Evolutionary conservation across 2,797 vertebrate genomes (phyloP), one percentile per base, ranked within the genome.

Genomic region (Etheostoma nigrum): DNA sequence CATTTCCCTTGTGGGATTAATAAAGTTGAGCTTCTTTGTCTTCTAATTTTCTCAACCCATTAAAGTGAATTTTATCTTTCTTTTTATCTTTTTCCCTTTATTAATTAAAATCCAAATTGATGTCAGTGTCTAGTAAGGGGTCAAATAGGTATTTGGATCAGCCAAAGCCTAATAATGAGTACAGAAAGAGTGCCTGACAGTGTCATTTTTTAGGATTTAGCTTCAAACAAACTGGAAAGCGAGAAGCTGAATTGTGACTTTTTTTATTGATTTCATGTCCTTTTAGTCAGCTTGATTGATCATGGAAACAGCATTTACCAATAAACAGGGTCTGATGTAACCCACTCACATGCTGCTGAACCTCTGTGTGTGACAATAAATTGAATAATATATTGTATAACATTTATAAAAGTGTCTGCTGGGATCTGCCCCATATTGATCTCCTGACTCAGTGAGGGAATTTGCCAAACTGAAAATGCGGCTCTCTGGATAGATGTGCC

Each of bases 231-330:
- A 58, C 21, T 53, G 49, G 23, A 44, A 53, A 30, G 2, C 0
- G 2, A 51, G 4, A 69, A 66, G 30, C 30, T 60, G 65, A 71
- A 33, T 44, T 13, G 2, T 47, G 33, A 59, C 5, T 52, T 51
- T 57, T 11, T 57, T 11, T 4, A 85, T 81, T 66, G 74, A 85
- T 79, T 71, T 60, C 8, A 18, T 67, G 15, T 64, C 66, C 60
- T 84, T 84, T 87, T 76, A 67, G 27, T 78, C 19, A 52, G 51
- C 6, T 30, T 33, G 21, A 89, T 82, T 70, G 85, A 89, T 87
- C 61, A 54, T 66, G 67, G 68, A 76, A 74, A 82, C 65, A 78
- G 21, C 55, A 27, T 76, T 76, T 67, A 66, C n/a, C 72, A 67
- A 49, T 72, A 72, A 67, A 57, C 76, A 72, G 67, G 74, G 78